Conservation (phyloP, 1,140 invertebrate species). For the Rhopalosiphum maidis region DNA sequence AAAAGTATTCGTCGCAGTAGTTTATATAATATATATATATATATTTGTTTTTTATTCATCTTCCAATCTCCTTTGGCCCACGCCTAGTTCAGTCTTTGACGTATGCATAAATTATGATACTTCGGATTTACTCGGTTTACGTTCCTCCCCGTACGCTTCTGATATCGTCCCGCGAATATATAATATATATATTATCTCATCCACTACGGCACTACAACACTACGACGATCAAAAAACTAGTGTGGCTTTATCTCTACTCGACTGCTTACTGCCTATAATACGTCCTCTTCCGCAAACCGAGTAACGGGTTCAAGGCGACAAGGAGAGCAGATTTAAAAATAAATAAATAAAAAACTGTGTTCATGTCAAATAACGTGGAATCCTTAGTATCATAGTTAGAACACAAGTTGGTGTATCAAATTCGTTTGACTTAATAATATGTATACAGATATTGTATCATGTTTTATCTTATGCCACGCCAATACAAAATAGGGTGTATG, state of each 20-base stretch:
- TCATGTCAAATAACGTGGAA: background rate
- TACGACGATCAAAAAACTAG: background rate
- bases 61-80: background rate
- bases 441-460: background rate
- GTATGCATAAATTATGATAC: conserved; percentile 19
- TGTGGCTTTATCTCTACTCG: background rate
- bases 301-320: background rate
- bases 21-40: background rate
- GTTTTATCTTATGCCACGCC: too few species aligned
- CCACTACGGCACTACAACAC: background rate
- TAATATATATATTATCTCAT: background rate
- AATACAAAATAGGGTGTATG: too few species aligned
- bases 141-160: too few species aligned
- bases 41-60: background rate
- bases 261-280: background rate
- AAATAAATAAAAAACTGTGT: background rate
- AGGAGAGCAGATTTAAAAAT: too few species aligned
- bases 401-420: background rate
- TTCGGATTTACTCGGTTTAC: background rate
- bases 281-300: background rate
- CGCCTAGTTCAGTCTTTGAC: background rate
- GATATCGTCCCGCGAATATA: background rate
- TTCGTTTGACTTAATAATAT: background rate
- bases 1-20: background rate
- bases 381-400: too few species aligned